phyloP scores from a whole-genome alignment of 23 tunicate species.

The Pegea sp. region DNA sequence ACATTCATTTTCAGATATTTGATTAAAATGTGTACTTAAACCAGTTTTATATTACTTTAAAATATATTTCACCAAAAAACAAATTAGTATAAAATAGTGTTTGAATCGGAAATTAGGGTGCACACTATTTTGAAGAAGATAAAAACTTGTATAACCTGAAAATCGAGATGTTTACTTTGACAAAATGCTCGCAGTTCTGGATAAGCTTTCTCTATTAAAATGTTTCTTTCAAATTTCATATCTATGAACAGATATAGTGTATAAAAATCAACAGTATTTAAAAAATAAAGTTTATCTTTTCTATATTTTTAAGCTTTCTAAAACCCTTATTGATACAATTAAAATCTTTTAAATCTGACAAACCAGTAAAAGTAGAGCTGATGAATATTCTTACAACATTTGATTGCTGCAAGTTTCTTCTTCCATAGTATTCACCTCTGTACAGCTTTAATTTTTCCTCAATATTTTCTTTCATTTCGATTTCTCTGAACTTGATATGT shows the following conservation, averaged over 20 bases:
- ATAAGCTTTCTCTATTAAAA: slow-evolving; percentile 45
- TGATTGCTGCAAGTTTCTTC: slow-evolving; percentile 23
- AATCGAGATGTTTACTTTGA: slow-evolving; percentile 46
- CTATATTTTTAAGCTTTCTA: background rate
- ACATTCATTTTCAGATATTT: no score
- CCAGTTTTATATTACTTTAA: background rate
- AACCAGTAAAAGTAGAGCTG: slow-evolving; percentile 84
- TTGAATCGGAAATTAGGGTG: no score
- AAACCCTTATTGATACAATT: background rate
- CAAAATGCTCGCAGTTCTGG: slow-evolving; percentile 41
- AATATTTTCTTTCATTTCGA: no score
- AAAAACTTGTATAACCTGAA: slow-evolving; percentile 17
- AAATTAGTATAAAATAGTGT: no score
- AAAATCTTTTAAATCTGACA: background rate
- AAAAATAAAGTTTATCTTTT: no score
- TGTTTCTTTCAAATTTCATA: slow-evolving; percentile 45
- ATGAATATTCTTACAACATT: slow-evolving; percentile 51
- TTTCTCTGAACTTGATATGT: no score
- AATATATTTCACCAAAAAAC: background rate
- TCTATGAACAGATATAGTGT: slow-evolving; percentile 9
- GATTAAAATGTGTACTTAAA: no score
- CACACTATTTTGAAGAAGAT: no score
- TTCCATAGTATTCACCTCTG: slow-evolving; percentile 6
- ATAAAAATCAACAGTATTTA: no score
- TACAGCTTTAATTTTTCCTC: slow-evolving; percentile 3